Evolutionary conservation across 2,113 vertebrate species (phyloP).

Genomic region (Hippocampus barbouri): DNA sequence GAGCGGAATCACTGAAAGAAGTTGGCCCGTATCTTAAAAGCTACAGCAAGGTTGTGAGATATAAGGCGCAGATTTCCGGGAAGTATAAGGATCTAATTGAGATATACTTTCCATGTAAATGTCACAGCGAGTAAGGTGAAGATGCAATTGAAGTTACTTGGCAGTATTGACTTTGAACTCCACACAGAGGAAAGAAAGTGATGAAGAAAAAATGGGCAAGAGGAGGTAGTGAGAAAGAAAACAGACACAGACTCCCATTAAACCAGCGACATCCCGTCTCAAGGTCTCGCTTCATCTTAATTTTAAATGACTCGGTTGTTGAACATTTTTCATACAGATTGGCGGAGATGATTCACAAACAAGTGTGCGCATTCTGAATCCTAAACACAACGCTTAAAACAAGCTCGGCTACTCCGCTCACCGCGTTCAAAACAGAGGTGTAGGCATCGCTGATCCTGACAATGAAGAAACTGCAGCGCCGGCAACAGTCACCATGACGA

Average conservation of each 20-base stretch:
- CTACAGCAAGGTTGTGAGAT: background rate
- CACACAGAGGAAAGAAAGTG: background rate
- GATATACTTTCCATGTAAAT: constrained; percentile 1
- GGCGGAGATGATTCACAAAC: background rate
- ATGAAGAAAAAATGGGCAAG: constrained; percentile 4
- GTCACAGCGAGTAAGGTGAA: background rate
- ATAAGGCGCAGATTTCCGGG: background rate
- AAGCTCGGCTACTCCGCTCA: too few relatives aligned
- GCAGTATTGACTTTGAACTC: constrained; percentile 3
- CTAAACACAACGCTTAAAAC: background rate
- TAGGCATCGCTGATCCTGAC: background rate
- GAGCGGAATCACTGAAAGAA: background rate
- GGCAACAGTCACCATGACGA: constrained; percentile 51
- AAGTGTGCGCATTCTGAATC: background rate
- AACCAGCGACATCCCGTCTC: constrained; percentile 20
- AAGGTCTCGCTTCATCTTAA: constrained; percentile 8
- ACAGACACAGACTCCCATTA: constrained; percentile 3
- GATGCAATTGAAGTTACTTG: constrained; percentile 1
- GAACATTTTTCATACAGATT: background rate
- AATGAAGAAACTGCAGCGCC: constrained; percentile 15
- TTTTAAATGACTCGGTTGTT: constrained; percentile 6
- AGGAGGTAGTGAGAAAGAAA: background rate
- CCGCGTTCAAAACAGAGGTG: background rate
- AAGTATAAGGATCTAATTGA: background rate
- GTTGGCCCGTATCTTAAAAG: background rate